Percentiles rank a stretch among this genome's conserved stretches.
phyloP scores from a whole-genome alignment of 2,113 vertebrate species.

The Pristiophorus japonicus region DNA sequence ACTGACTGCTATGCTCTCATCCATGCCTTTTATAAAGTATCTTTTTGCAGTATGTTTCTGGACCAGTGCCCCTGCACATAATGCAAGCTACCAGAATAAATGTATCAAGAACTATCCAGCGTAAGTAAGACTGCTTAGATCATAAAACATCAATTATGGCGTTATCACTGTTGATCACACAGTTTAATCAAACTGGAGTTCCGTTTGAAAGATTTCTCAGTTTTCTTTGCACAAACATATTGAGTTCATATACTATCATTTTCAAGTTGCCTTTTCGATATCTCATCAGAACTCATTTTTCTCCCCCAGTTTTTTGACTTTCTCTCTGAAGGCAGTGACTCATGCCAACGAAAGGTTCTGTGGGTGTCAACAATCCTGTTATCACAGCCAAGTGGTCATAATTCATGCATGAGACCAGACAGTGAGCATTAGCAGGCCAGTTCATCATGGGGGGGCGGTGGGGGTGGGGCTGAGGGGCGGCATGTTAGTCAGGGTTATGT shows the following conservation, averaged over 20 bases:
- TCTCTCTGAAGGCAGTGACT: neutral
- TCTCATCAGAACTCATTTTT: neutral
- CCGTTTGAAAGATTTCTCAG: neutral
- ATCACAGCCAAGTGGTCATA: neutral
- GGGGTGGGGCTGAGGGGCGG: too few species aligned
- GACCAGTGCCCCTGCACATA: neutral
- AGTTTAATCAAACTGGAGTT: neutral
- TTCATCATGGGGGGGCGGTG: neutral
- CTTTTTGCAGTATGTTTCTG: neutral
- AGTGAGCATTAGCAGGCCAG: slow-evolving; percentile 11
- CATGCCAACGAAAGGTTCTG: neutral
- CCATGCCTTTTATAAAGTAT: neutral
- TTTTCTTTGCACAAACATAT: neutral
- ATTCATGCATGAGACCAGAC: neutral
- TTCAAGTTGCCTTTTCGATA: neutral
- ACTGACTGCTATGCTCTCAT: neutral
- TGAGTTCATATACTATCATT: neutral
- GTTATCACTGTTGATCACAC: neutral
- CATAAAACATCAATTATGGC: neutral
- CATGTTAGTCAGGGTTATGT: neutral
- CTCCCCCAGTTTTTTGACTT: neutral
- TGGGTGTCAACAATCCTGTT: neutral
- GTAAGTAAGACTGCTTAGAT: neutral
- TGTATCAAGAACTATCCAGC: neutral
- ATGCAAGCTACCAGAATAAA: neutral